Evolutionary conservation across 2,888 invertebrate species (phyloP).

Genomic region (Nomada fabriciana): DNA sequence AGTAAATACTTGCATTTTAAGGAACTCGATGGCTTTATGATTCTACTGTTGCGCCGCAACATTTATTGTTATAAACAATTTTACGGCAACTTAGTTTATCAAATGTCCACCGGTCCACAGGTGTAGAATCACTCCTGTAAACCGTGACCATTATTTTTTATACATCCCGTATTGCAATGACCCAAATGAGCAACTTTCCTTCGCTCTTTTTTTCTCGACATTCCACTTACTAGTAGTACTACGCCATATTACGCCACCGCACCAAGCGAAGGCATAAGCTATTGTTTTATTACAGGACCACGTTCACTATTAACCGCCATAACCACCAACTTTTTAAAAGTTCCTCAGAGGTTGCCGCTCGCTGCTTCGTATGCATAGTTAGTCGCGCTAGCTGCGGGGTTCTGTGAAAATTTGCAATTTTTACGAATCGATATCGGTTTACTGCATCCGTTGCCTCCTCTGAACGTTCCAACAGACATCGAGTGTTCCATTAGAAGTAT

Average conservation of each 20-base stretch:
- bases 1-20: too few species aligned
- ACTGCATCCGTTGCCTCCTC: not conserved
- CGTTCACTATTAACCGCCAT: conserved; percentile 21
- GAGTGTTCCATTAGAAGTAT: conserved; percentile 41
- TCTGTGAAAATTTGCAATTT: conserved; percentile 15
- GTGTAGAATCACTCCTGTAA: too few species aligned
- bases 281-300: conserved; percentile 22
- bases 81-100: too few species aligned
- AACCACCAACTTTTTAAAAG: conserved; percentile 5
- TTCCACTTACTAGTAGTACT: not conserved
- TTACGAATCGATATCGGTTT: not conserved
- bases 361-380: conserved; percentile 21
- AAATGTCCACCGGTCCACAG: too few species aligned
- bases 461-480: not conserved
- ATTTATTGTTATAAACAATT: too few species aligned
- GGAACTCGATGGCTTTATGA: too few species aligned
- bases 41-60: too few species aligned
- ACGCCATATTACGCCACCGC: not conserved
- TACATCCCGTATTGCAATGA: too few species aligned
- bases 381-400: conserved; percentile 4
- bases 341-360: conserved; percentile 14
- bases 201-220: not conserved
- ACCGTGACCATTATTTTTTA: too few species aligned
- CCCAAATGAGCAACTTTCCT: too few species aligned
- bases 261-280: conserved; percentile 8